Conservation (phyloP, 1,140 invertebrate genomes). For the Listronotus oregonensis region DNA sequence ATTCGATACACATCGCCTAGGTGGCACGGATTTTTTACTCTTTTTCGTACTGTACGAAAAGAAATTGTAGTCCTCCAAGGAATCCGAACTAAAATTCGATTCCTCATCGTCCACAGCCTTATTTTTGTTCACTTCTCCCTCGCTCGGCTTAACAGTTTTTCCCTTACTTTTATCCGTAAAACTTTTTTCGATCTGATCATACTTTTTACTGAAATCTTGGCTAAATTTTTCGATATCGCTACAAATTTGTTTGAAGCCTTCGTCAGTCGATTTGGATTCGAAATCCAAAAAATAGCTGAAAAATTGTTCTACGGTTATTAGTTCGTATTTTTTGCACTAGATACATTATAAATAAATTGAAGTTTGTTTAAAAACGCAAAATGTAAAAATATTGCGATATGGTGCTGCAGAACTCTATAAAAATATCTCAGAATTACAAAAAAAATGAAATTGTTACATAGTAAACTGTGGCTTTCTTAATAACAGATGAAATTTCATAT, state of each 20-base stretch:
- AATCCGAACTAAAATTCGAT: conserved; percentile 77
- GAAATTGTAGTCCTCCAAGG: conserved; percentile 70
- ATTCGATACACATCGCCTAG: conserved; percentile 72
- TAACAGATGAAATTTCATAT: too few relatives aligned
- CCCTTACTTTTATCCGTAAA: conserved; percentile 25
- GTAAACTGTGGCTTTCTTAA: too few relatives aligned
- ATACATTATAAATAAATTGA: too few relatives aligned
- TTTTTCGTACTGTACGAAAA: conserved; percentile 63
- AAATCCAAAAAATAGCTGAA: conserved; percentile 64
- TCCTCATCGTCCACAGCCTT: conserved; percentile 58
- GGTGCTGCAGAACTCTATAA: conserved; percentile 1
- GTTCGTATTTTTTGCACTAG: too few relatives aligned
- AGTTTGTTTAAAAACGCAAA: too few relatives aligned
- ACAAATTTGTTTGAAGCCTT: conserved; percentile 57
- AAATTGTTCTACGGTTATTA: too few relatives aligned
- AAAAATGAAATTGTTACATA: too few relatives aligned
- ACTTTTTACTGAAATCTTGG: conserved; percentile 50
- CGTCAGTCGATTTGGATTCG: conserved; percentile 61
- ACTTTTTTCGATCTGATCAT: conserved; percentile 48
- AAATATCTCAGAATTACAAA: too few relatives aligned
- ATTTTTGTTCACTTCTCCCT: conserved; percentile 8
- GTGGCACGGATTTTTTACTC: conserved; percentile 58
- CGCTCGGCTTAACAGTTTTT: not conserved
- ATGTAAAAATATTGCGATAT: conserved; percentile 48
- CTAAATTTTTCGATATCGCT: conserved; percentile 56